Percentiles rank a stretch among this genome's conserved stretches.
These are phyloP conservation scores for Drosophila chauvacae DNA, from an alignment of 1,140 invertebrate genomes.

Conservation along the genomic window DNA sequence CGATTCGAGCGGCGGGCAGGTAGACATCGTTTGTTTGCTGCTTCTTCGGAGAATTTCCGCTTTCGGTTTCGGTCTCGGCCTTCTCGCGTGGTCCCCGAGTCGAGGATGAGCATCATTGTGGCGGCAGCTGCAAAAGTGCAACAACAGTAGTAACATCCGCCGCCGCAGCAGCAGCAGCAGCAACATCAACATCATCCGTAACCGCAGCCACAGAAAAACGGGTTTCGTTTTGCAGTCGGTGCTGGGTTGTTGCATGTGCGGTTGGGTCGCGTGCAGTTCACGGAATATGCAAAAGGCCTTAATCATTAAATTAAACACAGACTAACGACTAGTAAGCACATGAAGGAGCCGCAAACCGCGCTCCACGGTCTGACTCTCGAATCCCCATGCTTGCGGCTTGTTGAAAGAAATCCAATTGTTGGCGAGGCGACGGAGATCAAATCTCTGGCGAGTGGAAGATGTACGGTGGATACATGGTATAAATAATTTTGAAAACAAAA, in stretches of 20 bases:
- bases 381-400: slow-evolving; percentile 18
- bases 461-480: slow-evolving; percentile 6
- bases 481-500: background rate
- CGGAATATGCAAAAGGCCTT: slow-evolving; percentile 47
- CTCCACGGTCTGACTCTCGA: background rate
- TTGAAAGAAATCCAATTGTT: slow-evolving; percentile 36
- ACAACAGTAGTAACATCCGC: slow-evolving; percentile 41
- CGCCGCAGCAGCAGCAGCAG: slow-evolving; percentile 18
- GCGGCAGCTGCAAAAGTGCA: slow-evolving; percentile 78
- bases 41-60: slow-evolving; percentile 46
- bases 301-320: slow-evolving; percentile 54
- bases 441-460: slow-evolving; percentile 24
- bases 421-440: slow-evolving; percentile 27
- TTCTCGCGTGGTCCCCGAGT: slow-evolving; percentile 51
- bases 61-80: slow-evolving; percentile 63
- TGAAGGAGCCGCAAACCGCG: slow-evolving; percentile 13
- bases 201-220: slow-evolving; percentile 51
- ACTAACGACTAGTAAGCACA: slow-evolving; percentile 44
- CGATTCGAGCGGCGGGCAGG: slow-evolving; percentile 70
- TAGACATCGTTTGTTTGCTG: slow-evolving; percentile 50
- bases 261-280: slow-evolving; percentile 49
- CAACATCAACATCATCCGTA: slow-evolving; percentile 22
- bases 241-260: slow-evolving; percentile 25
- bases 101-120: slow-evolving; percentile 57
- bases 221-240: slow-evolving; percentile 61